These are phyloP conservation scores for Spilogale gracilis DNA, from an alignment of 2,113 vertebrate genomes.

Conservation along the genomic window DNA sequence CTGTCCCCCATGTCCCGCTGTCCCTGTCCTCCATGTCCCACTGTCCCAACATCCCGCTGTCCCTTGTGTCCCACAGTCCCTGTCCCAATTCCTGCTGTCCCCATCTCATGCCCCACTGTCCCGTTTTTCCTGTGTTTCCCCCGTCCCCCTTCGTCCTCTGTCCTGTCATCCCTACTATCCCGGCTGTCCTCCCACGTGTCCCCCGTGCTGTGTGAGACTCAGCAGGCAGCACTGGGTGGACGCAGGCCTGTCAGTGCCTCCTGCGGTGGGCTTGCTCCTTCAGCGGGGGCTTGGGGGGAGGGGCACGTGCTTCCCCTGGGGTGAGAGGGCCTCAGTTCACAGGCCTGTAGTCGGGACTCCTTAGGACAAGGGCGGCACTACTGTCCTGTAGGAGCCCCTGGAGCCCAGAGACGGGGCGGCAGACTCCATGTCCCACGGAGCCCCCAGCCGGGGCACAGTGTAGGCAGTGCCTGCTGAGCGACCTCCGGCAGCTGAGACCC, in stretches of 20 bases:
- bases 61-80: background rate
- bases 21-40: background rate
- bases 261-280: background rate
- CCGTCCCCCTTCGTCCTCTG: background rate
- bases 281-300: background rate
- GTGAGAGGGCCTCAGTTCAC: background rate
- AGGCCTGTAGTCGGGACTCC: background rate
- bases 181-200: background rate
- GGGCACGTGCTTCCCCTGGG: background rate
- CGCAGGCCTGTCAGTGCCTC: background rate
- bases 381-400: background rate
- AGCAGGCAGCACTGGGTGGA: fast-evolving
- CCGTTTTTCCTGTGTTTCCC: background rate
- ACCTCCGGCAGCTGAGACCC: background rate
- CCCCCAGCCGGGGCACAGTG: background rate
- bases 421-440: too few relatives aligned
- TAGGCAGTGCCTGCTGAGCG: background rate
- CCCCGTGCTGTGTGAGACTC: background rate
- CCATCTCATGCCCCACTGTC: background rate
- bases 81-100: background rate
- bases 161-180: fast-evolving
- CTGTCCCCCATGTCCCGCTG: too few relatives aligned
- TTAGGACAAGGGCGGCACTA: background rate
- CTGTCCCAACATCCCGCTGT: too few relatives aligned
- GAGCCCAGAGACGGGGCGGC: background rate